Evolutionary conservation across 1,140 invertebrate genomes (phyloP).

Genomic region (Tetranychus urticae): DNA sequence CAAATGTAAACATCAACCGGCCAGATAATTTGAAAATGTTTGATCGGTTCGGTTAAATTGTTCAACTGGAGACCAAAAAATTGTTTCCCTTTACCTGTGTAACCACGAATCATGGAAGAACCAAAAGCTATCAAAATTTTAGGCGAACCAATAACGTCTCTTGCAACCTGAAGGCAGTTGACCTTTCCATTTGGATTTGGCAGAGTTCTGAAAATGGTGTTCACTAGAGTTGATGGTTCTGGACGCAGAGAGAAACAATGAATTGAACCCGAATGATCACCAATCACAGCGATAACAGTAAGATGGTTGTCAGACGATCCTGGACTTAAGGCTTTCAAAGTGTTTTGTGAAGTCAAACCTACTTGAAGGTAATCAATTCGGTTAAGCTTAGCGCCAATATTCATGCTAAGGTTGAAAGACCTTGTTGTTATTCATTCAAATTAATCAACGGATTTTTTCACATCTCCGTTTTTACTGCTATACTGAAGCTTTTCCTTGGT

Average conservation of each 20-base stretch:
- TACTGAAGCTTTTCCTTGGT: too few relatives aligned
- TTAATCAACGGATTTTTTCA: neutral
- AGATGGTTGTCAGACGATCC: neutral
- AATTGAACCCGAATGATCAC: slow-evolving; percentile 7
- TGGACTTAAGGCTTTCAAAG: neutral
- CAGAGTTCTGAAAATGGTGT: slow-evolving; percentile 9
- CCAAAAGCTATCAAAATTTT: slow-evolving; percentile 5
- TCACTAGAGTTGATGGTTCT: neutral
- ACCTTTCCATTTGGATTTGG: slow-evolving; percentile 8
- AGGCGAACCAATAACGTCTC: neutral
- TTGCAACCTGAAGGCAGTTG: slow-evolving; percentile 4
- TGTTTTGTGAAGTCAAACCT: slow-evolving; percentile 8
- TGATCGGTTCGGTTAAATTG: slow-evolving; percentile 58
- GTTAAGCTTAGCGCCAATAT: neutral
- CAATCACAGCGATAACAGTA: slow-evolving; percentile 1
- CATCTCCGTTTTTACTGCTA: too few relatives aligned
- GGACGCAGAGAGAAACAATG: slow-evolving; percentile 2
- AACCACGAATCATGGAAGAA: slow-evolving; percentile 35
- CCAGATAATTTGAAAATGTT: slow-evolving; percentile 11
- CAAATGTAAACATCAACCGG: slow-evolving; percentile 43
- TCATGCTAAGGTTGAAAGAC: neutral
- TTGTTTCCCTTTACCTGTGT: slow-evolving; percentile 68
- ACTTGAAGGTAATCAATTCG: slow-evolving; percentile 9
- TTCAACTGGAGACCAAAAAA: slow-evolving; percentile 63
- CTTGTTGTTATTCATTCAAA: neutral